Evolutionary conservation across 1,140 invertebrate species (phyloP), one percentile per base, ranked within the genome.

Genomic region (Caenorhabditis elegans): DNA sequence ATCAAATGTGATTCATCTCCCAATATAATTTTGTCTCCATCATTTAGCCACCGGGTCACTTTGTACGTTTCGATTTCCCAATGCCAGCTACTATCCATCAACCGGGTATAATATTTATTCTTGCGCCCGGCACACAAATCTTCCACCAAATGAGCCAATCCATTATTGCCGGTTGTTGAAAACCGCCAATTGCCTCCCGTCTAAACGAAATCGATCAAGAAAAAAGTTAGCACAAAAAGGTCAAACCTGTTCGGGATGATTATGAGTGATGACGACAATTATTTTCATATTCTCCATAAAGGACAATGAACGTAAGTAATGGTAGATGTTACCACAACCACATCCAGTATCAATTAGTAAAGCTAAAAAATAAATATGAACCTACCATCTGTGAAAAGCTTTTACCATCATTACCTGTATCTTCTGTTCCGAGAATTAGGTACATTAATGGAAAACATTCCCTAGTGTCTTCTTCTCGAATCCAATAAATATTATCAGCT

Each of bases 51-150:
- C 34, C 82, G 51, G 8, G 85, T 86, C 6, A 86, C 82, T 79
- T 86, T 86, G 51, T 86, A 86, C 15, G 85, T 85, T 55, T 85
- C 26, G 11, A 86, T 79, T 65, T 84, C 76, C 85, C 85, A 85
- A 48, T 85, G 83, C 53, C 80, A 85, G 51, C 78, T 79, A 17
- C 83, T 85, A 65, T 86, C 75, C 36, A 83, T 78, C 26, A 81
- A 51, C 19, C 65, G 76, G 13, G 85, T 86, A 55, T 86, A 86
- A 36, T 85, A 83, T 49, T 83, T 85, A 60, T 83, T 53, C 15
- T 65, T 70, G 0, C 76, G 46, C 3, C 70, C 65, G 13, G 81
- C 85, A 70, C 82, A 86, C 26, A 85, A 79, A 76, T 82, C 80
- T 24, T 82, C 79, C 19, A 85, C 83, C 60, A 82, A 49, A 76